Base-by-base conservation (phyloP, 2,797 vertebrate genomes). In the Hapalemur alaotrensis region DNA sequence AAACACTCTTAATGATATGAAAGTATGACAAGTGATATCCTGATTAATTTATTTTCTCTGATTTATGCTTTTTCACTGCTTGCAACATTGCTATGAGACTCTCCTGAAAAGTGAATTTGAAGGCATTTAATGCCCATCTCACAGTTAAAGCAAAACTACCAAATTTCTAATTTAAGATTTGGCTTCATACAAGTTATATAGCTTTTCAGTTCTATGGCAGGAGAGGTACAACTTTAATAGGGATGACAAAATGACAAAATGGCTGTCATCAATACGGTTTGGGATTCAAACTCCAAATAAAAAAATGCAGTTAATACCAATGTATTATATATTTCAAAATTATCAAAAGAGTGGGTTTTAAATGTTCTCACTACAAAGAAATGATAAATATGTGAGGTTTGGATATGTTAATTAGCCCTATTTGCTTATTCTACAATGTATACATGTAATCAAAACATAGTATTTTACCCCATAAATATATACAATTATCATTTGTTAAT, bases 1-100 rank as follows among this genome's bases (percentile, higher is more conserved):
- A 93, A 17, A 86, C n/a, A 91, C 95, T 92, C 82, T 85, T 96
- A 96, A 97, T 95, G 80, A 96, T 89, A 72, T 81, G 96, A 84
- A 93, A 96, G 59, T 81, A 61, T 94, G 89, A 91, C 95, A 89
- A 89, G 93, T 35, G 87, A 59, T 80, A 94, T 95, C 70, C 75
- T 89, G 76, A 84, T 97, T 95, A 95, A 92, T 94, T 96, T 78
- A 93, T 90, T 97, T 95, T 89, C 59, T 82, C 38, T 84, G 57
- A 76, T 65, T 91, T 93, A 46, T 79, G 69, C 41, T 89, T 93
- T 86, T 65, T 93, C 30, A 81, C n/a, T 65, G 28, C 83, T 96
- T 48, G 18, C 50, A 94, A 63, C 57, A 72, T n/a, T 92, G 78
- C 48, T 91, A 76, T 6, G 4, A 72, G 70, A 94, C 52, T 94